Percentiles rank a stretch among this genome's conserved stretches.
Evolutionary conservation across 2,113 vertebrate species (phyloP).

Genomic region (Pica pica): DNA sequence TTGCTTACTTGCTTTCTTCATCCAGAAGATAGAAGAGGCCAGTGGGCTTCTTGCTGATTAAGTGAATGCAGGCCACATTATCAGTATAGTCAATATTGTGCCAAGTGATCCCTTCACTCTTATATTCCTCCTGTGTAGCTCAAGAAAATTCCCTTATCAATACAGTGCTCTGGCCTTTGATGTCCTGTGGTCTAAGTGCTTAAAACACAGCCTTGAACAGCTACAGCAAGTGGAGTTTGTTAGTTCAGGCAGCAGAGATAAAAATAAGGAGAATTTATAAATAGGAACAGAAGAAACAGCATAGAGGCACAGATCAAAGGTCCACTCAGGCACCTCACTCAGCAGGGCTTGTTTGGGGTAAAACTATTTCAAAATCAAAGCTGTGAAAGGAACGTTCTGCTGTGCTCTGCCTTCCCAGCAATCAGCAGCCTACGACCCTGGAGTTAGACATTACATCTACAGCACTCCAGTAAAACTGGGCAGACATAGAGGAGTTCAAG

Average conservation of each 20-base stretch:
- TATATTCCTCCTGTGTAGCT: slow-evolving; percentile 88
- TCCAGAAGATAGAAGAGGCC: slow-evolving; percentile 94
- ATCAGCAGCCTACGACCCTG: background rate
- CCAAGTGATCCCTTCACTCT: slow-evolving; percentile 94
- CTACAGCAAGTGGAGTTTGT: background rate
- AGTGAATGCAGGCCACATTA: slow-evolving; percentile 95
- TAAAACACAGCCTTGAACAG: slow-evolving; percentile 1
- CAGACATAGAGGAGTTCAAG: background rate
- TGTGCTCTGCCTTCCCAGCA: background rate
- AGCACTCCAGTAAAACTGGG: background rate
- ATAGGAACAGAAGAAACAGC: background rate
- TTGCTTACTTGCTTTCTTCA: slow-evolving; percentile 96
- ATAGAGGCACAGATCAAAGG: background rate
- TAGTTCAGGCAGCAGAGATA: slow-evolving; percentile 22
- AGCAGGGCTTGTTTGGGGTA: background rate
- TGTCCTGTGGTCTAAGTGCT: background rate
- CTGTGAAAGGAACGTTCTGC: background rate
- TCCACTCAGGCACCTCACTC: background rate
- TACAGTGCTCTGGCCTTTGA: background rate
- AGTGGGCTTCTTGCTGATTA: slow-evolving; percentile 97
- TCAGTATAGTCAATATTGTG: slow-evolving; percentile 98
- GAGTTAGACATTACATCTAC: background rate
- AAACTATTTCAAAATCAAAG: background rate
- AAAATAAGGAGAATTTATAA: background rate
- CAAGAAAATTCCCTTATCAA: slow-evolving; percentile 51